Evolutionary conservation across 2,113 vertebrate species (phyloP).

Genomic region (Balaenoptera acutorostrata): DNA sequence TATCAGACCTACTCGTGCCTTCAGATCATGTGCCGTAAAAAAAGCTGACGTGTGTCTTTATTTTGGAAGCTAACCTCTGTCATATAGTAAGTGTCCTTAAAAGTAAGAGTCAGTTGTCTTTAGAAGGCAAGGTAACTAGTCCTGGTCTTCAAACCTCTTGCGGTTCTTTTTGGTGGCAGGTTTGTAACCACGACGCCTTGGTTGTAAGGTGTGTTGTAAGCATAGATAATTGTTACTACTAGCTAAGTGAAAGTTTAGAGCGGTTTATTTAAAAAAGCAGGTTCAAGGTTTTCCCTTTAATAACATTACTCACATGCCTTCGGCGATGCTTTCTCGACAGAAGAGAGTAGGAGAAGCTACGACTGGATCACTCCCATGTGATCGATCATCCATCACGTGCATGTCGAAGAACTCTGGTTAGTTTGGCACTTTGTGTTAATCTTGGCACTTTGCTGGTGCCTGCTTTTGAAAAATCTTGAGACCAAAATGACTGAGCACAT

Average conservation of each 20-base stretch:
- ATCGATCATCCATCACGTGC: not conserved
- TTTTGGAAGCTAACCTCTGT: not conserved
- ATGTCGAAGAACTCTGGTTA: not conserved
- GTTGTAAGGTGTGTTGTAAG: not conserved
- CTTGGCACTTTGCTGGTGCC: not conserved
- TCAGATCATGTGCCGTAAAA: not conserved
- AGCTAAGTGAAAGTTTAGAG: not conserved
- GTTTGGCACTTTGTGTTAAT: not conserved
- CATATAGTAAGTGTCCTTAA: not conserved
- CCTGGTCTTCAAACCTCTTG: not conserved
- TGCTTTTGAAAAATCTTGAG: not conserved
- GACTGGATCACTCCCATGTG: not conserved
- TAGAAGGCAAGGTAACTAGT: not conserved
- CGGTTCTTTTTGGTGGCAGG: not conserved
- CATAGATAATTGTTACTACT: not conserved
- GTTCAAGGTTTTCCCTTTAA: not conserved
- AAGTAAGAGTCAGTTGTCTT: not conserved
- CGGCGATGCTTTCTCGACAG: not conserved
- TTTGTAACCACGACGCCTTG: not conserved
- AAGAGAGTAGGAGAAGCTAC: not conserved
- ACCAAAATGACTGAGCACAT: not conserved
- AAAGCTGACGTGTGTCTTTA: not conserved
- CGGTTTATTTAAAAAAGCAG: not conserved
- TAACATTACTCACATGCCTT: not conserved
- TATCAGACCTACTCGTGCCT: not conserved